Evolutionary conservation across 2,113 vertebrate species (phyloP).

Genomic region (Chionis minor): DNA sequence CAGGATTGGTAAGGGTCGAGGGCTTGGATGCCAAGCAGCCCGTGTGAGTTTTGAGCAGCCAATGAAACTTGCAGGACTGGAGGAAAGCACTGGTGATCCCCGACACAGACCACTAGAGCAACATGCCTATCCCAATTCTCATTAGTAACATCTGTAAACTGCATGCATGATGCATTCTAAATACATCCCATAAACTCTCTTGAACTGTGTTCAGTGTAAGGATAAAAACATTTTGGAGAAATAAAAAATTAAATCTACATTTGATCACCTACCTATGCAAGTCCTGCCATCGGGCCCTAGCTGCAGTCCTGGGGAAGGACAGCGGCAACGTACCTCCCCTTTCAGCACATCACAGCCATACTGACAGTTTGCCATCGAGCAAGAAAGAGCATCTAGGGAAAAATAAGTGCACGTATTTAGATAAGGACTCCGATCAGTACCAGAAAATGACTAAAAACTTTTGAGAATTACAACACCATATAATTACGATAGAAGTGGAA

Average conservation of each 20-base stretch:
- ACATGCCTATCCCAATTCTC: background rate
- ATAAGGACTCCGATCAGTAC: background rate
- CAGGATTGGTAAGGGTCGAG: background rate
- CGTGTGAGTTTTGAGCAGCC: background rate
- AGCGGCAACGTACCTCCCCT: slow-evolving; percentile 91
- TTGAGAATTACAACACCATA: background rate
- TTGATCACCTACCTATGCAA: slow-evolving; percentile 85
- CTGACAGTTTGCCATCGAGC: slow-evolving; percentile 96
- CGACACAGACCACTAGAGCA: background rate
- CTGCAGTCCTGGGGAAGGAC: slow-evolving; percentile 92
- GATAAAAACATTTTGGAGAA: background rate
- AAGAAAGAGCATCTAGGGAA: slow-evolving; percentile 83
- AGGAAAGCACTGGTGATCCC: fast-evolving
- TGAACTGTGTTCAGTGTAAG: background rate
- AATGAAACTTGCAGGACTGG: background rate
- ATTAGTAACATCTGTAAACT: background rate
- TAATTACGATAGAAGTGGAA: background rate
- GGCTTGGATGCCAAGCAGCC: background rate
- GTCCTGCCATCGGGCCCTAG: slow-evolving; percentile 91
- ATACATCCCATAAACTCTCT: background rate
- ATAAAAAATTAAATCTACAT: background rate
- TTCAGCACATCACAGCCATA: slow-evolving; percentile 94
- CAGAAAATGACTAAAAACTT: background rate
- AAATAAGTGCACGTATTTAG: background rate
- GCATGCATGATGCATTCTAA: background rate